Conservation (phyloP, 2,113 vertebrate species). For the Ochotona princeps region DNA sequence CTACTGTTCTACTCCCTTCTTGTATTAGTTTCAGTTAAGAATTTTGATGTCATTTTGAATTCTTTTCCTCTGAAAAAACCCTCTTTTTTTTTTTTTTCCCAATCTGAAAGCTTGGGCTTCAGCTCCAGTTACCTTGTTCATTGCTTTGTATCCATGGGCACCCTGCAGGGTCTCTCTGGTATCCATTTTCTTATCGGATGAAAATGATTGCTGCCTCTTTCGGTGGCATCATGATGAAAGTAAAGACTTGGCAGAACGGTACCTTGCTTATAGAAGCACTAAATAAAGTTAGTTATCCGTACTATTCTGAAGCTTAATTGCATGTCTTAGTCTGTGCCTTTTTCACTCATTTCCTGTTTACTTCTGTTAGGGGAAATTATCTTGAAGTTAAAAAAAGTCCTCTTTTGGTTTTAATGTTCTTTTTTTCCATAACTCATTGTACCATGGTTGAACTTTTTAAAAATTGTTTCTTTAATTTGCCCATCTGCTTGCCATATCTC, state of each 20-base stretch:
- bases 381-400: constrained; percentile 8
- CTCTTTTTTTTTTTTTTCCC: not conserved
- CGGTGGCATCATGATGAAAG: not conserved
- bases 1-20: not conserved
- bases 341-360: not conserved
- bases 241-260: not conserved
- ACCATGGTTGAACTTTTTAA: not conserved
- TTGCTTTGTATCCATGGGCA: not conserved
- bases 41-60: not conserved
- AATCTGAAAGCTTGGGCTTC: not conserved
- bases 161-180: not conserved
- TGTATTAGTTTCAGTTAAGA: not conserved
- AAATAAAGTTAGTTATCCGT: not conserved
- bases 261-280: not conserved
- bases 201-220: not conserved
- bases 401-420: not conserved
- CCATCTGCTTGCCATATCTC: not conserved
- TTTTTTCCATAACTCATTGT: not conserved
- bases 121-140: not conserved
- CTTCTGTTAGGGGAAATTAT: not conserved
- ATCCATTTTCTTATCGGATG: not conserved
- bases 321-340: not conserved
- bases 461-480: not conserved
- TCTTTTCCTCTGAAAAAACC: not conserved
- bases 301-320: not conserved